These are phyloP conservation scores for Sebastolobus alascanus DNA, from an alignment of 2,797 vertebrate species.

Conservation along the genomic window DNA sequence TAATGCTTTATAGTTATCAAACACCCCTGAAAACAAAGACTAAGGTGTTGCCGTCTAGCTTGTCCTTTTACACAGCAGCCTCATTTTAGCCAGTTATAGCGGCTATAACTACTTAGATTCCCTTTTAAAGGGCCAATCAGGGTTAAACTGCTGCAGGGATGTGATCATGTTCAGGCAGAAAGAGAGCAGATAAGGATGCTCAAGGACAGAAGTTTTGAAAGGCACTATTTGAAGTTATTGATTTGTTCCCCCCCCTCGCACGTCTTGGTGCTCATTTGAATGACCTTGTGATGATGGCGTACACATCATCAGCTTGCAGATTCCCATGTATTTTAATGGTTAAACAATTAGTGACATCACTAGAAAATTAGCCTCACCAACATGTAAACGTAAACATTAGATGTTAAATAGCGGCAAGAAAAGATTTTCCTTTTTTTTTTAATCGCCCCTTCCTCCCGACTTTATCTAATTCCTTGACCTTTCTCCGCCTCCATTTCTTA, in stretches of 20 bases:
- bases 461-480: constrained; percentile 41
- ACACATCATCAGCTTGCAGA: neutral
- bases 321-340: constrained; percentile 6
- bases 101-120: constrained; percentile 8
- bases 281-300: constrained; percentile 9
- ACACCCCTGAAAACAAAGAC: neutral
- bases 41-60: neutral
- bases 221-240: constrained; percentile 47
- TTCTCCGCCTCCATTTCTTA: constrained; percentile 36
- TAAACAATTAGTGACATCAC: neutral
- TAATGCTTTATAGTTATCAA: neutral
- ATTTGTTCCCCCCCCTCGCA: constrained; percentile 10
- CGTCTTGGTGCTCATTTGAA: constrained; percentile 24
- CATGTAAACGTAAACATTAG: neutral
- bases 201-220: constrained; percentile 53
- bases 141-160: constrained; percentile 51
- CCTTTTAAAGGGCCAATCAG: constrained; percentile 35
- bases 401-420: neutral
- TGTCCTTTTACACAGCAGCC: neutral
- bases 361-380: neutral
- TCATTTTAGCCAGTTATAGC: constrained; percentile 6
- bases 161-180: constrained; percentile 44
- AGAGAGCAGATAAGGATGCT: constrained; percentile 41
- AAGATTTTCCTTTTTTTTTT: neutral
- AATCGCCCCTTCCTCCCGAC: neutral